Percentiles rank a stretch among this genome's conserved stretches.
phyloP scores from a whole-genome alignment of 2,888 invertebrate species.

The Drosophila siamana region DNA sequence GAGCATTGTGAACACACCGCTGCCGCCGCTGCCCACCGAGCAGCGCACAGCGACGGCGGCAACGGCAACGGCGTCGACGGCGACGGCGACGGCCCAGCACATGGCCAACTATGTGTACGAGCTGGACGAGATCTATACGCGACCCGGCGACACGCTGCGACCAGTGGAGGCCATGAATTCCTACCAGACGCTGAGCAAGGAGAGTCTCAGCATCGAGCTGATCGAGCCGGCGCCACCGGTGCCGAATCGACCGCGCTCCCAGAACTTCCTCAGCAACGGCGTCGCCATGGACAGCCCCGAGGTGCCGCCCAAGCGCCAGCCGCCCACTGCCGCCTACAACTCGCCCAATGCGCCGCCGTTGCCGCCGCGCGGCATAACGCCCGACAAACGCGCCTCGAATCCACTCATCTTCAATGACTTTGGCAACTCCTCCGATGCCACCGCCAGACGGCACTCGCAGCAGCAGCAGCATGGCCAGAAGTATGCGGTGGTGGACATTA shows the following conservation, averaged over 20 bases:
- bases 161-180: slow-evolving; percentile 82
- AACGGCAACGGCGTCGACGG: slow-evolving; percentile 92
- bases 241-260: slow-evolving; percentile 88
- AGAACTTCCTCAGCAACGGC: slow-evolving; percentile 85
- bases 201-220: slow-evolving; percentile 67
- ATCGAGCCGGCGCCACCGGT: slow-evolving; percentile 87
- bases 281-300: slow-evolving; percentile 85
- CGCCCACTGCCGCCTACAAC: slow-evolving; percentile 76
- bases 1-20: slow-evolving; percentile 93
- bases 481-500: slow-evolving; percentile 86
- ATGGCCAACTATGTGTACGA: slow-evolving; percentile 84
- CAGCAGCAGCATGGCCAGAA: slow-evolving; percentile 83
- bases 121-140: slow-evolving; percentile 91
- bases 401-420: slow-evolving; percentile 84
- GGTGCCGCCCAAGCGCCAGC: slow-evolving; percentile 86
- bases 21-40: slow-evolving; percentile 92
- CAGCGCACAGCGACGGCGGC: slow-evolving; percentile 88
- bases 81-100: slow-evolving; percentile 86
- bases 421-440: slow-evolving; percentile 52
- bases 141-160: slow-evolving; percentile 86
- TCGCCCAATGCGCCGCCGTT: slow-evolving; percentile 90
- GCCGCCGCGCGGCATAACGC: slow-evolving; percentile 90
- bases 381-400: slow-evolving; percentile 85
- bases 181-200: slow-evolving; percentile 83
- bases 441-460: slow-evolving; percentile 74